Conservation (phyloP, 2,888 invertebrate genomes). For the Clistopyga incitator region DNA sequence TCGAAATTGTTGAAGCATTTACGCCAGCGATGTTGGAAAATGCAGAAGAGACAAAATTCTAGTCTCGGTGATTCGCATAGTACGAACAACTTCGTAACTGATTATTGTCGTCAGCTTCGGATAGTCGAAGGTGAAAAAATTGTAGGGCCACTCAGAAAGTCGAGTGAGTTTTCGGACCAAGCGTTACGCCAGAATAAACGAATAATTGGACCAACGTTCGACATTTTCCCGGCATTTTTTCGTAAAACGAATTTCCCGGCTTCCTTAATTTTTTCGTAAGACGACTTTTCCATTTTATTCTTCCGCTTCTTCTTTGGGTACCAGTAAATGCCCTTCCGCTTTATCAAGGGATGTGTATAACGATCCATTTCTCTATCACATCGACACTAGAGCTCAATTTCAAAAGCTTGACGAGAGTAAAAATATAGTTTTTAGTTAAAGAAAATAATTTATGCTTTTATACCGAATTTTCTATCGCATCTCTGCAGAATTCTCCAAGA, state of each 20-base stretch:
- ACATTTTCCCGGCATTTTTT: not conserved
- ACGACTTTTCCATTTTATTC: not conserved
- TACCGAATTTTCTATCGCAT: not conserved
- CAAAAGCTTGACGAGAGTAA: not conserved
- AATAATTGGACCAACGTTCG: conserved; percentile 10
- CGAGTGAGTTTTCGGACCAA: conserved; percentile 1
- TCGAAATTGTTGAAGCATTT: not conserved
- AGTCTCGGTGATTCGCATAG: not conserved
- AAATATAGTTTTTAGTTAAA: not conserved
- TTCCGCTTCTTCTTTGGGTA: not conserved
- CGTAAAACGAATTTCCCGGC: not conserved
- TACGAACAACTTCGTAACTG: not conserved
- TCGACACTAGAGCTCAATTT: conserved; percentile 5
- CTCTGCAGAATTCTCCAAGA: not conserved
- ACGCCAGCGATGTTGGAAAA: not conserved
- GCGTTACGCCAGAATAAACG: not conserved
- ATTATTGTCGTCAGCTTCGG: not conserved
- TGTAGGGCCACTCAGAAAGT: too few relatives aligned
- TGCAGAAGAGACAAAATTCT: not conserved
- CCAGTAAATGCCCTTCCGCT: not conserved
- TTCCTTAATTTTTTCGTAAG: too few relatives aligned
- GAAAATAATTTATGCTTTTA: conserved; percentile 8
- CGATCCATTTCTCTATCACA: not conserved
- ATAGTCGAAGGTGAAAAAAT: not conserved
- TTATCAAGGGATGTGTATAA: not conserved